Evolutionary conservation across 2,113 vertebrate genomes (phyloP), one percentile per base, ranked within the genome.

Genomic region (Vulpes ferrilata): DNA sequence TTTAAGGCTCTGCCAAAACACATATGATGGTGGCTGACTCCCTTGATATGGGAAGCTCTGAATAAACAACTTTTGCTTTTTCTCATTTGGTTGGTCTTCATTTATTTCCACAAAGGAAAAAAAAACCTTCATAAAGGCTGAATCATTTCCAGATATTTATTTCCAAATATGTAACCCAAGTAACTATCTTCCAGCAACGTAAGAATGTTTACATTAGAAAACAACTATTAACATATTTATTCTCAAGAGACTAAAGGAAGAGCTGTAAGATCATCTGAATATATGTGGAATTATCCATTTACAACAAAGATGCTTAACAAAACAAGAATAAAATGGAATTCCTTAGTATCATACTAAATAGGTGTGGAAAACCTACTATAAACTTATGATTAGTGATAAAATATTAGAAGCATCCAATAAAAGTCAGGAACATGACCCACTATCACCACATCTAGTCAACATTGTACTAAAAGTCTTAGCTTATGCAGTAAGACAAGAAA

Each of bases 401-500:
- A 38, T 10, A 51, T 0, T 2, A 27, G n/a, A 19, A 35, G 6
- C 23, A 4, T 30, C 22, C 15, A 20, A 15, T 27, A 43, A 79
- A 43, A 62, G 71, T 57, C 48, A 62, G 78, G 48, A 55, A 65
- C 9, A 5, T 3, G 3, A 11, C 2, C 10, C 53, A 10, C 38
- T 9, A 0, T 9, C 35, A 22, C 48, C 20, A 22, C 9, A 12
- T n/a, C 59, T 11, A 17, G 8, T 25, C 22, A 5, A 5, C 1
- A 1, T 3, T 15, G 25, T 12, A 8, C 25, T 16, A 4, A 51
- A 82, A 71, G n/a, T 51, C 78, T 48, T 67, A 25, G 38, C 69
- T 62, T 78, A 23, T 43, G 59, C 74, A 71, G 23, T 80, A 81
- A 94, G 95, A 96, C 51, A 73, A 91, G 59, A 73, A 90, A 93